phyloP scores from a whole-genome alignment of 2,888 invertebrate species.

The Chloromyia formosa region DNA sequence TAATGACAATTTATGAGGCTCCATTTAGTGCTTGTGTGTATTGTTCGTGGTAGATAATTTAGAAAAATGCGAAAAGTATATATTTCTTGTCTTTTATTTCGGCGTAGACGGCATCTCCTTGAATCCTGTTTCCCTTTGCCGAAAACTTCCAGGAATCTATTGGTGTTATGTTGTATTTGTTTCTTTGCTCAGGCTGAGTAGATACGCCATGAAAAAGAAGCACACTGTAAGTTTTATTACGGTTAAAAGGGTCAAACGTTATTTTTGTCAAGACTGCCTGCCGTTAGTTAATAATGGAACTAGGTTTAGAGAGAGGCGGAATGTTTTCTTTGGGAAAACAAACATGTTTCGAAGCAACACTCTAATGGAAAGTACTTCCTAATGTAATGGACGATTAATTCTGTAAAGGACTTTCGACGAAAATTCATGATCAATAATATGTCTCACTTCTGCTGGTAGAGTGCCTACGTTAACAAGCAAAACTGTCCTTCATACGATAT shows the following conservation, averaged over 20 bases:
- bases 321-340: too few relatives aligned
- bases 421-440: too few relatives aligned
- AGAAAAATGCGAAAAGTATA: slow-evolving; percentile 32
- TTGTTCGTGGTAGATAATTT: slow-evolving; percentile 23
- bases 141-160: not conserved
- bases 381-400: too few relatives aligned
- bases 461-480: too few relatives aligned
- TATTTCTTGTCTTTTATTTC: slow-evolving; percentile 9
- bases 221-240: not conserved
- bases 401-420: too few relatives aligned
- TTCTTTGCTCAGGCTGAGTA: not conserved
- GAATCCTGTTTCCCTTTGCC: not conserved
- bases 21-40: slow-evolving; percentile 16
- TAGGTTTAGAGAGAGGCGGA: not conserved
- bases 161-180: not conserved
- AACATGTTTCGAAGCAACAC: too few relatives aligned
- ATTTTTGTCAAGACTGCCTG: not conserved
- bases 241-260: slow-evolving; percentile 10
- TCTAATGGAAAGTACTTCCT: too few relatives aligned
- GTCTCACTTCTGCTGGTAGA: too few relatives aligned
- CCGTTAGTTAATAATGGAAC: not conserved
- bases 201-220: not conserved
- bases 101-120: not conserved
- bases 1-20: slow-evolving; percentile 39
- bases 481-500: too few relatives aligned